These are phyloP conservation scores for Rhabdomys dilectus DNA, from an alignment of 2,113 vertebrate species.

Conservation along the genomic window DNA sequence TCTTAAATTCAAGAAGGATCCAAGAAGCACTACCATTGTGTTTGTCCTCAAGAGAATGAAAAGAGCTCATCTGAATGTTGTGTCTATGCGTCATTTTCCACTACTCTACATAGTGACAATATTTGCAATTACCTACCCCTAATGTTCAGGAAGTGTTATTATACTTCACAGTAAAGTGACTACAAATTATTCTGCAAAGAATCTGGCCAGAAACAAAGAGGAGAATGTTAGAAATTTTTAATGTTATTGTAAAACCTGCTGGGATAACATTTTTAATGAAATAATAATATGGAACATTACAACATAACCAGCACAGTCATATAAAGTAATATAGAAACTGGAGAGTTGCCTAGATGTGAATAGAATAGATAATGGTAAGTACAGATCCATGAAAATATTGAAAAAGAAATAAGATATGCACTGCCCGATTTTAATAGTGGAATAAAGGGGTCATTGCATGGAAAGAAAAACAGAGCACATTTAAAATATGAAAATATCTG, in stretches of 20 bases:
- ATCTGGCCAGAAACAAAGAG: conserved; percentile 43
- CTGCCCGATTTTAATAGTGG: conserved; percentile 23
- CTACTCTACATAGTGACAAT: background rate
- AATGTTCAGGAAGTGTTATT: background rate
- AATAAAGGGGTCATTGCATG: conserved; percentile 43
- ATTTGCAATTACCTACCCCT: conserved; percentile 2
- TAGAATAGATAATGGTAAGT: conserved; percentile 23
- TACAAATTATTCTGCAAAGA: conserved; percentile 19
- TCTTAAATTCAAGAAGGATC: background rate
- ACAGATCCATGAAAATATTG: conserved; percentile 7
- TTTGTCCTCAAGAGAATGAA: background rate
- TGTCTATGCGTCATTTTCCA: background rate
- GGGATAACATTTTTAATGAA: conserved; percentile 24
- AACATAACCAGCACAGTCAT: conserved; percentile 6
- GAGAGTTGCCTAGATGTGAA: conserved; percentile 35
- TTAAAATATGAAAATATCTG: conserved; percentile 60
- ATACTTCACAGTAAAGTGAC: background rate
- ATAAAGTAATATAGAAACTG: conserved; percentile 43
- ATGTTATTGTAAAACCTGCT: background rate
- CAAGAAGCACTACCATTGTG: background rate
- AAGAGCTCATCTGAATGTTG: background rate
- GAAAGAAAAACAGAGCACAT: background rate
- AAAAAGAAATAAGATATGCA: conserved; percentile 15
- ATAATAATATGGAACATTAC: conserved; percentile 53
- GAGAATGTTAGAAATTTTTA: conserved; percentile 8